Evolutionary conservation across 2,888 invertebrate species (phyloP), one percentile per base, ranked within the genome.

Genomic region (Anoplius nigerrimus): DNA sequence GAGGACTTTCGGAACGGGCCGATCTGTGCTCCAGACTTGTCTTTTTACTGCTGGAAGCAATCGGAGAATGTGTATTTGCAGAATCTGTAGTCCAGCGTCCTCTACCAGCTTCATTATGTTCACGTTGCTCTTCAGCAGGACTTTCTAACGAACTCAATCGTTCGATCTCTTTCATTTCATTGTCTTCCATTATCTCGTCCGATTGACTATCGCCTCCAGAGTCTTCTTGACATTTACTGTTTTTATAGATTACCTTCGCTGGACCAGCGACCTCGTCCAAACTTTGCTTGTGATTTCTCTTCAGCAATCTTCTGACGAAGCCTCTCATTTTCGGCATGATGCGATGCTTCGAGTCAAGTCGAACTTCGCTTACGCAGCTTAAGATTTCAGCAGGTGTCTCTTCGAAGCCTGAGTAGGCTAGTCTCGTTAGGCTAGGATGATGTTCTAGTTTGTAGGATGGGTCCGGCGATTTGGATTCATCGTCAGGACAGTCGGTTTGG

Each of bases 371-470:
- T 0, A 69, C 63, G 61, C 61, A 74, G 18, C 68, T 67, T 8
- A 77, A 68, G 5, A 80, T 75, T 42, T 82, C 76, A 6, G 53
- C 53, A 0, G 72, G 53, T 3, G 76, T 72, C 2, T 71, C 69
- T 16, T 80, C 74, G 51, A 69, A 45, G 3, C 72, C 79, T 0
- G 53, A 45, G 4, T 60, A 65, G 0, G 79, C 78, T 20, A 81
- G 42, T 62, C 82, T 71, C 2, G 77, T 69, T 20, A 82, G 66
- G 56, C 82, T 83, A 0, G 80, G 81, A 59, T 83, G 81, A 4
- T 45, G 53, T 20, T 71, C 66, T 16, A 83, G n/a, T 4, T 62
- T 69, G 45, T 74, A 76, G 0, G 42, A 34, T 8, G 48, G 59
- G n/a, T 74, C 69, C 13, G 43, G 18, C 0, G 69, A 59, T n/a